A percentile compares a stretch with the other conserved stretches of the same genome.
These are phyloP conservation scores for Dipodomys spectabilis DNA, from an alignment of 2,113 vertebrate species.

Conservation along the genomic window DNA sequence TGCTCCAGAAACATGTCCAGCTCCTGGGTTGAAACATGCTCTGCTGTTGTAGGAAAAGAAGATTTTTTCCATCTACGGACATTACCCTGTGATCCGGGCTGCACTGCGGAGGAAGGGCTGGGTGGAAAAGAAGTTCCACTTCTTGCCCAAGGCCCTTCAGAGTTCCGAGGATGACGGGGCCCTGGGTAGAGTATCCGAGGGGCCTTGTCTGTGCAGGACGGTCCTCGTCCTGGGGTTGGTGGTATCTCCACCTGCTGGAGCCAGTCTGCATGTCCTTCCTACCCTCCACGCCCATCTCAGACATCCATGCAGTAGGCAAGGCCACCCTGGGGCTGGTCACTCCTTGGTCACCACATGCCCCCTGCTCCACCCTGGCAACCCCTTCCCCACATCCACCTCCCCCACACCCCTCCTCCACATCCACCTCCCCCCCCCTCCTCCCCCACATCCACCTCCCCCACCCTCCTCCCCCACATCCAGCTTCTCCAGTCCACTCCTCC, in stretches of 20 bases:
- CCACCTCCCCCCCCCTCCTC: no score
- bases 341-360: no score
- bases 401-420: no score
- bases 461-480: no score
- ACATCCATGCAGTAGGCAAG: fast-evolving
- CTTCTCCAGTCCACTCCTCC: no score
- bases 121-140: slow-evolving; percentile 80
- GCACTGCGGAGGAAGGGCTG: slow-evolving; percentile 79
- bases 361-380: fast-evolving
- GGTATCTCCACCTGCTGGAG: background rate
- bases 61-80: slow-evolving; percentile 80
- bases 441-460: no score
- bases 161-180: fast-evolving
- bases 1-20: no score
- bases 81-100: slow-evolving; percentile 74
- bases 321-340: background rate
- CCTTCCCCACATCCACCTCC: no score
- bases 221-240: background rate
- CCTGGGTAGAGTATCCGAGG: background rate
- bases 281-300: fast-evolving
- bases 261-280: background rate
- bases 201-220: fast-evolving
- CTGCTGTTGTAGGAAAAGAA: slow-evolving; percentile 77
- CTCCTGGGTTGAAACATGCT: background rate
- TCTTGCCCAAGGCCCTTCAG: background rate